A percentile compares a stretch with the other conserved stretches of the same genome.
Evolutionary conservation across 2,797 vertebrate genomes (phyloP).

Genomic region (Sebastes trivittatus): DNA sequence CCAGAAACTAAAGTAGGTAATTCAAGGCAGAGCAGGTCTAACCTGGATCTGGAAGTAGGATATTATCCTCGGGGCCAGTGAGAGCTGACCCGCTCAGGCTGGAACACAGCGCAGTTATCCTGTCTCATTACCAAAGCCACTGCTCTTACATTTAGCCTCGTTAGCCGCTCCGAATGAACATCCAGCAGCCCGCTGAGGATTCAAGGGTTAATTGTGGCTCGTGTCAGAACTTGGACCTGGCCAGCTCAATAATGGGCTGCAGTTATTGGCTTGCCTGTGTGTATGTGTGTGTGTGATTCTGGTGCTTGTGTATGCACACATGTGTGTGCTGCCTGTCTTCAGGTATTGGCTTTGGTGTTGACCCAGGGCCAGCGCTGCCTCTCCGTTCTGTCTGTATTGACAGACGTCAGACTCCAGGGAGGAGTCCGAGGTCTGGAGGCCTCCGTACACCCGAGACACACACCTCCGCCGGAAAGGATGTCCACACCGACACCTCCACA

Average conservation of each 20-base stretch:
- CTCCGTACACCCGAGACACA: conserved; percentile 34
- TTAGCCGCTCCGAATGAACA: conserved; percentile 76
- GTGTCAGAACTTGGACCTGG: conserved; percentile 79
- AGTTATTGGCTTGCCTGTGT: conserved; percentile 74
- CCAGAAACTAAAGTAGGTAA: conserved; percentile 40
- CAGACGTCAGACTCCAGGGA: conserved; percentile 66
- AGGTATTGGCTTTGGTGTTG: conserved; percentile 81
- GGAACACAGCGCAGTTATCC: conserved; percentile 69
- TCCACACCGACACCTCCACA: not conserved
- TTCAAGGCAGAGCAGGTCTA: conserved; percentile 43
- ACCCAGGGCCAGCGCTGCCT: conserved; percentile 72
- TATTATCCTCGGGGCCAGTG: conserved; percentile 68
- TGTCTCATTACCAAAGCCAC: conserved; percentile 79
- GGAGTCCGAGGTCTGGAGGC: conserved; percentile 53
- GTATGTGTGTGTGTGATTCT: conserved; percentile 38
- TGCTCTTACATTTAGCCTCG: conserved; percentile 79
- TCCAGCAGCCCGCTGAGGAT: conserved; percentile 69
- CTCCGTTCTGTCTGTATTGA: conserved; percentile 69
- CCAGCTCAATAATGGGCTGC: conserved; percentile 79
- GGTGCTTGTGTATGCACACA: conserved; percentile 40
- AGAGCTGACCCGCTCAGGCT: conserved; percentile 70
- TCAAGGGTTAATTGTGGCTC: conserved; percentile 82
- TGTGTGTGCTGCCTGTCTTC: conserved; percentile 62
- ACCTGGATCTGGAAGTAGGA: conserved; percentile 51
- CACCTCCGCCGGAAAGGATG: conserved; percentile 21